Evolutionary conservation across 2,113 vertebrate genomes (phyloP).

Genomic region (Platanista minor): DNA sequence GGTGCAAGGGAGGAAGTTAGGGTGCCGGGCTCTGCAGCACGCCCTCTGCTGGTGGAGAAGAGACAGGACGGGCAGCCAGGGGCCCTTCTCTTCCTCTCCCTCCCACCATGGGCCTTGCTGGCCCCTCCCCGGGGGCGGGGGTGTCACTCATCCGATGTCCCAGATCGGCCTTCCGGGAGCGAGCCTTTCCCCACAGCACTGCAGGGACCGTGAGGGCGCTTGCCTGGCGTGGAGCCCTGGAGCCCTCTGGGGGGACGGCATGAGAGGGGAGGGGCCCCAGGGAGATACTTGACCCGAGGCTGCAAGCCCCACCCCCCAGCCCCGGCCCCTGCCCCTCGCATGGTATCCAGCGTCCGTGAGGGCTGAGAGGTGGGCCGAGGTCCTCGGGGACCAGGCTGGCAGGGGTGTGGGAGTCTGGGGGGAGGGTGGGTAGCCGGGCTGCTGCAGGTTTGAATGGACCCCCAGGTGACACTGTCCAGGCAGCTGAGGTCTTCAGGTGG

Average conservation of each 20-base stretch:
- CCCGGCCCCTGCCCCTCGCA: fast-evolving
- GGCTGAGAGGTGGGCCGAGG: fast-evolving
- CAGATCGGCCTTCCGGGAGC: neutral
- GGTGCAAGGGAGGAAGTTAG: neutral
- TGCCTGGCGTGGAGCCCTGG: too few species aligned
- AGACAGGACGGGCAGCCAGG: neutral
- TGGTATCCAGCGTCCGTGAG: neutral
- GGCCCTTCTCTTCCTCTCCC: fast-evolving
- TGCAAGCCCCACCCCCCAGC: fast-evolving
- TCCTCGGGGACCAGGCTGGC: fast-evolving
- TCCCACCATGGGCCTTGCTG: neutral
- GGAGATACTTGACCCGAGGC: neutral
- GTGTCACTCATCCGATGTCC: neutral
- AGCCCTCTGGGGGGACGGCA: neutral
- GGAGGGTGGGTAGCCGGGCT: neutral
- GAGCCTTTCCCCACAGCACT: too few species aligned
- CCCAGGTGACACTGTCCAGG: neutral
- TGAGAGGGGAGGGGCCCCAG: neutral
- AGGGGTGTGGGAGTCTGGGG: neutral
- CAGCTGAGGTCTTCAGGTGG: neutral
- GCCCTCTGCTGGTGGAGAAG: neutral
- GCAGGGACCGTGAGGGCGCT: neutral
- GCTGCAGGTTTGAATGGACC: neutral
- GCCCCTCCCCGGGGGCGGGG: neutral
- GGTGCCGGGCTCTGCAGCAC: neutral